A percentile compares a stretch with the other conserved stretches of the same genome.
Conservation (phyloP, 2,113 vertebrate species). For the Bos indicus region DNA sequence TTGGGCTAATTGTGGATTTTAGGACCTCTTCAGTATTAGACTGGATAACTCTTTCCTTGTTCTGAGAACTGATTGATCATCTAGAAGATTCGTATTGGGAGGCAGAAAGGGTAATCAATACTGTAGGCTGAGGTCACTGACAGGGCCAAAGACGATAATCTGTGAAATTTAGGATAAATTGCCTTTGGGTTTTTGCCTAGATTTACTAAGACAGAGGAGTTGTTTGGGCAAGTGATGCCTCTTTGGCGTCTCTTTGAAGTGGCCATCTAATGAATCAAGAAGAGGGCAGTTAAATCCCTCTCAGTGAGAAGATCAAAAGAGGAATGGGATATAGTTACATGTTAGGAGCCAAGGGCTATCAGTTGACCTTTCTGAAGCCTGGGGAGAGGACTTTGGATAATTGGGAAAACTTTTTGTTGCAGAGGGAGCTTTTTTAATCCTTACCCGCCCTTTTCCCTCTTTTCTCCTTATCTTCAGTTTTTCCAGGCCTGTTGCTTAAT, state of each 20-base stretch:
- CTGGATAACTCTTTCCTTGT: background rate
- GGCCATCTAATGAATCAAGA: conserved; percentile 61
- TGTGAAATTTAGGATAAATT: conserved; percentile 71
- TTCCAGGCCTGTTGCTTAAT: background rate
- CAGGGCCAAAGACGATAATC: conserved; percentile 51
- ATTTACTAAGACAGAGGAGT: conserved; percentile 52
- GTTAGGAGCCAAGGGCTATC: conserved; percentile 49
- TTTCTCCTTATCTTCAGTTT: background rate
- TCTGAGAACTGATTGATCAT: conserved; percentile 39
- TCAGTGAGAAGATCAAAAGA: conserved; percentile 70
- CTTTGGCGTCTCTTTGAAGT: conserved; percentile 70
- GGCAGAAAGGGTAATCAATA: conserved; percentile 50
- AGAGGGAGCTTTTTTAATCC: background rate
- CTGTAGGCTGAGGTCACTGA: conserved; percentile 54
- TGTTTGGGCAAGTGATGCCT: conserved; percentile 60
- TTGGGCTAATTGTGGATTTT: background rate
- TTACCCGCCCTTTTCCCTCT: background rate
- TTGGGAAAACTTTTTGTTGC: conserved; percentile 27
- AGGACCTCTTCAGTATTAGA: background rate
- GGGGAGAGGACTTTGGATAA: conserved; percentile 2
- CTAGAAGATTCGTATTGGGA: conserved; percentile 41
- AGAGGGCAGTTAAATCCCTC: conserved; percentile 55
- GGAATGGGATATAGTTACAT: conserved; percentile 55
- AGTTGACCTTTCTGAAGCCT: conserved; percentile 54
- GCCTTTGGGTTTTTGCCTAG: conserved; percentile 43